Evolutionary conservation across 2,113 vertebrate genomes (phyloP), one percentile per base, ranked within the genome.

Genomic region (Eurystomus gularis): DNA sequence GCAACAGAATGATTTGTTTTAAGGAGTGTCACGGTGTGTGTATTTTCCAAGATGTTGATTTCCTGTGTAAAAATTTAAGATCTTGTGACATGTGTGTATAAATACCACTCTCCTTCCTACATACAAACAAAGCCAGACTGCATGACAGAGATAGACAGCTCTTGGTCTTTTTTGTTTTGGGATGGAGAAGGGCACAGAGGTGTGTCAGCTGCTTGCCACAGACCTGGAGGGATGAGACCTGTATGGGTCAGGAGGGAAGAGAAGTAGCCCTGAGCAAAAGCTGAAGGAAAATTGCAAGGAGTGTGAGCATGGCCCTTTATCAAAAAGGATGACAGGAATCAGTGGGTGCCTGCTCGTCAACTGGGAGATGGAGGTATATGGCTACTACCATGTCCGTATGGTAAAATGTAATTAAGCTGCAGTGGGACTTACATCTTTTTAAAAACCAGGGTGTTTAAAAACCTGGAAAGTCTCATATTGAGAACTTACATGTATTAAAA

Each of bases 61-160:
- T 92, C 57, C 71, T 88, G 18, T 49, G 52, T 52, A 90, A 95
- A 92, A 90, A 85, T 79, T 51, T 71, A 68, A 96, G 75, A 49
- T 95, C 80, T 93, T 95, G 55, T 79, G 57, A 60, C 54, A 44
- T 35, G 28, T 76, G 60, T 55, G 16, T 86, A 66, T 89, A 84
- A 87, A 80, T 82, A 83, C 58, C 61, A 58, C 55, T 73, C 5
- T 58, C 10, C 70, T 95, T 96, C 35, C 75, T 91, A 51, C 78
- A 88, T 40, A 58, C 0, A 0, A 39, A 76, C 48, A 92, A 86
- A 81, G 14, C 6, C 40, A 94, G 48, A 57, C 29, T 54, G 85
- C 51, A 46, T 20, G 40, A 39, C 65, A 87, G 58, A 76, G 75
- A 42, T 20, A 65, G 9, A 82, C 14, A 44, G n/a, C 20, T 86